Evolutionary conservation across 2,797 vertebrate species (phyloP), one percentile per base, ranked within the genome.

Genomic region (Scomberomorus guttatus): DNA sequence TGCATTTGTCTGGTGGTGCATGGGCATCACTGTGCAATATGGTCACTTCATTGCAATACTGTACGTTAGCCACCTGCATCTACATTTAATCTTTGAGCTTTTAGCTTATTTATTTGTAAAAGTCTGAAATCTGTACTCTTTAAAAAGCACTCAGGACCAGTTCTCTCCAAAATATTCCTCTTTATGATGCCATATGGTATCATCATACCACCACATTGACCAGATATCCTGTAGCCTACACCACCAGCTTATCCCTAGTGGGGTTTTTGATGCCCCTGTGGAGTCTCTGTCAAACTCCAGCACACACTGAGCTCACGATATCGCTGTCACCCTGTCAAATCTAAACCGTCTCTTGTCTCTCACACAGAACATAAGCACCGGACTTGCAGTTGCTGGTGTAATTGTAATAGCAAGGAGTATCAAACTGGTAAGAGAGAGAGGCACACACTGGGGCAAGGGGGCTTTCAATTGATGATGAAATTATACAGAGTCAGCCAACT

Each of bases 331-430:
- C 57, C 51, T 77, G 64, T 77, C 42, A 75, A 2, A 25, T 68
- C 57, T 32, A 13, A 78, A n/a, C 15, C 34, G 24, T 82, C n/a
- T 89, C 67, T 78, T 63, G 52, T 81, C n/a, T 73, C n/a, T 67
- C 75, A 50, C 63, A 59, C 93, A 96, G 96, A 95, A 81, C 76
- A 82, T 95, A 72, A 96, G 96, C 87, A 93, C 93, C 15, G 94
- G 90, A 39, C 81, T 96, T 55, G 94, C 93, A 22, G 64, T 95
- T 27, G 90, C 86, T 63, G 96, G 95, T 24, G 80, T 96, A 39
- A 70, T 96, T 66, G 50, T 95, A 6, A 90, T 95, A 77, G 91
- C 93, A 24, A 93, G 95, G 84, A 96, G 95, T 80, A 94, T 96
- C 81, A 95, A 78, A 86, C 82, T 96, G 95, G 95, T 96, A 93